Evolutionary conservation across 2,888 invertebrate genomes (phyloP).

Genomic region (Torymus tubicola): DNA sequence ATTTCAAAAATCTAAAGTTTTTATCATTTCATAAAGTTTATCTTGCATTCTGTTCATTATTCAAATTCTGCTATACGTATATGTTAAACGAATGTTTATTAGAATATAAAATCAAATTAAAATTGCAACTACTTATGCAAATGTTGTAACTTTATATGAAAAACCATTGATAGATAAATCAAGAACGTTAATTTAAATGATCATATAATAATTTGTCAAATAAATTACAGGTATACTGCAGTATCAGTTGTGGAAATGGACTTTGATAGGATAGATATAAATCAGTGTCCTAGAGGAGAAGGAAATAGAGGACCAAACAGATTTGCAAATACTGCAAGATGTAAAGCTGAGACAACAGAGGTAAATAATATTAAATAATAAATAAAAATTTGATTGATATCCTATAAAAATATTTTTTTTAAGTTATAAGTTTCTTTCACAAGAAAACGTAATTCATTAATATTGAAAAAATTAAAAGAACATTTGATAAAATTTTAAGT

Average conservation of each 20-base stretch:
- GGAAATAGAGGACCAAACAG: conserved; percentile 93
- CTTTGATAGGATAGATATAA: conserved; percentile 96
- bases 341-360: conserved; percentile 93
- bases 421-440: too few species aligned
- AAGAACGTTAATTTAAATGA: too few species aligned
- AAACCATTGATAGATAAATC: too few species aligned
- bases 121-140: too few species aligned
- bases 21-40: conserved; percentile 35
- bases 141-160: too few species aligned
- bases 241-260: conserved; percentile 96
- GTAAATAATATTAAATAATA: conserved; percentile 74
- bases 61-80: conserved; percentile 16
- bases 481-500: too few species aligned
- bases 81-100: conserved; percentile 4
- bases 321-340: conserved; percentile 93
- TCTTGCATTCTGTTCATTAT: conserved; percentile 2
- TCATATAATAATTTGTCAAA: conserved; percentile 15
- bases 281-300: conserved; percentile 93
- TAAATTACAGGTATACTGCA: conserved; percentile 86
- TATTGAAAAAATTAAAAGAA: too few species aligned
- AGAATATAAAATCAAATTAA: neutral
- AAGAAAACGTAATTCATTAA: too few species aligned
- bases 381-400: neutral
- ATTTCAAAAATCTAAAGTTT: conserved; percentile 58
- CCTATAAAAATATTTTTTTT: too few species aligned